Conservation (phyloP, 1,140 invertebrate genomes). For the Drosophila burlai region DNA sequence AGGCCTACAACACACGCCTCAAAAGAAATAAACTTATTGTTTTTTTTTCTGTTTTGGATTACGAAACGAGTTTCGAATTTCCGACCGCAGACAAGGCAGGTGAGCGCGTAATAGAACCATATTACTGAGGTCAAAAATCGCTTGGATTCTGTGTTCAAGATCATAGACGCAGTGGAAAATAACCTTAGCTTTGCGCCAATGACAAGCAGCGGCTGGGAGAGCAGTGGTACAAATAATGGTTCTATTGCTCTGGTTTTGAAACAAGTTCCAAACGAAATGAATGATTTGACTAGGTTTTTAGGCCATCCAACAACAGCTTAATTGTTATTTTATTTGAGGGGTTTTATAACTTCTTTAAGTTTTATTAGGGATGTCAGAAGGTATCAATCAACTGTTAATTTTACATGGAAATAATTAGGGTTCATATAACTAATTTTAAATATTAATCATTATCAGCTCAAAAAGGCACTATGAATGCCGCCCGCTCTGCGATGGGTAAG, state of each 20-base stretch:
- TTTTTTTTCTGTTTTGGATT: slow-evolving; percentile 40
- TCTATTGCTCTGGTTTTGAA: slow-evolving; percentile 9
- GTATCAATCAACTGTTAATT: too few species aligned
- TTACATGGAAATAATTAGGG: not conserved
- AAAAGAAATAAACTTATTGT: slow-evolving; percentile 26
- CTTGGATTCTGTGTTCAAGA: slow-evolving; percentile 54
- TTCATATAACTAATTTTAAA: not conserved
- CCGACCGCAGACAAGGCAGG: slow-evolving; percentile 52
- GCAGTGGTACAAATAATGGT: slow-evolving; percentile 4
- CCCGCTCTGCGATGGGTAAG: not conserved
- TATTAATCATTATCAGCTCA: not conserved
- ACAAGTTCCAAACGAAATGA: slow-evolving; percentile 15
- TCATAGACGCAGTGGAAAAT: slow-evolving; percentile 61
- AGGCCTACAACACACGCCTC: slow-evolving; percentile 30
- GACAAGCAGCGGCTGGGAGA: slow-evolving; percentile 24
- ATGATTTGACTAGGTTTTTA: slow-evolving; percentile 12
- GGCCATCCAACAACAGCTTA: not conserved
- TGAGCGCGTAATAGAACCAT: slow-evolving; percentile 59
- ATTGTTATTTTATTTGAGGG: not conserved
- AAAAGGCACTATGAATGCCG: not conserved
- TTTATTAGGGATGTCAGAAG: too few species aligned
- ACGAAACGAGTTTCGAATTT: slow-evolving; percentile 70
- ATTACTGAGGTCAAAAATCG: slow-evolving; percentile 62
- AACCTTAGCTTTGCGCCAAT: slow-evolving; percentile 39
- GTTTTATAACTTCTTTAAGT: not conserved